These are phyloP conservation scores for Stegana nigrithorax DNA, from an alignment of 2,888 invertebrate species.

Conservation along the genomic window DNA sequence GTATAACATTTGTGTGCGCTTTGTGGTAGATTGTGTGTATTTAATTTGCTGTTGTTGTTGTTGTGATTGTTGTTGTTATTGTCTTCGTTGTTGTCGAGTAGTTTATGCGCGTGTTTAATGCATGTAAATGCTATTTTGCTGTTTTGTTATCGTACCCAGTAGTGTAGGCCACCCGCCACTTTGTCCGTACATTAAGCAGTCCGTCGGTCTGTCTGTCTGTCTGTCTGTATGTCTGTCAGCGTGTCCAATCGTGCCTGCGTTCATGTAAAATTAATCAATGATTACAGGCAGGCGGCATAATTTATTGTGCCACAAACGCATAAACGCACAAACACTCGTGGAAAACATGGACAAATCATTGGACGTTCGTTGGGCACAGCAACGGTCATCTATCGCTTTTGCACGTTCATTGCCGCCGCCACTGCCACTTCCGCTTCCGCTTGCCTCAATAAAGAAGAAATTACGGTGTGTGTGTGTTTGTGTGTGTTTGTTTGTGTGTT, in stretches of 20 bases:
- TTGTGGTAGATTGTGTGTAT: background rate
- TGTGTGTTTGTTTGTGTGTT: too few relatives aligned
- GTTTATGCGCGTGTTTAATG: constrained; percentile 2
- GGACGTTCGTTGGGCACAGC: too few relatives aligned
- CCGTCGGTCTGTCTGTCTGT: too few relatives aligned
- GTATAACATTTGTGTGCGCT: background rate
- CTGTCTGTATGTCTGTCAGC: too few relatives aligned
- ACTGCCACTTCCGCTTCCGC: background rate
- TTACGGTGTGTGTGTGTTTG: too few relatives aligned
- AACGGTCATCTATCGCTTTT: too few relatives aligned
- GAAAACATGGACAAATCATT: too few relatives aligned
- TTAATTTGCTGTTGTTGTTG: background rate
- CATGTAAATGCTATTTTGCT: constrained; percentile 1
- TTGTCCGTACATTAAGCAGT: too few relatives aligned
- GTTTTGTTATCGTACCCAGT: too few relatives aligned
- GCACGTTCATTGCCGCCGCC: background rate
- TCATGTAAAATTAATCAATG: constrained; percentile 57
- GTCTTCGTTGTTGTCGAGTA: background rate
- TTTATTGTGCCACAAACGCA: constrained; percentile 57
- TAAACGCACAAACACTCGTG: constrained; percentile 31
- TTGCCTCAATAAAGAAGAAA: too few relatives aligned
- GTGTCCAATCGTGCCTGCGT: constrained; percentile 54
- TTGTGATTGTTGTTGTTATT: too few relatives aligned
- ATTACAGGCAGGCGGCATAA: constrained; percentile 55
- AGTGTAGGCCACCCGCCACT: constrained; percentile 26